Conservation (phyloP, 2,113 vertebrate genomes). For the Dasyprocta punctata region DNA sequence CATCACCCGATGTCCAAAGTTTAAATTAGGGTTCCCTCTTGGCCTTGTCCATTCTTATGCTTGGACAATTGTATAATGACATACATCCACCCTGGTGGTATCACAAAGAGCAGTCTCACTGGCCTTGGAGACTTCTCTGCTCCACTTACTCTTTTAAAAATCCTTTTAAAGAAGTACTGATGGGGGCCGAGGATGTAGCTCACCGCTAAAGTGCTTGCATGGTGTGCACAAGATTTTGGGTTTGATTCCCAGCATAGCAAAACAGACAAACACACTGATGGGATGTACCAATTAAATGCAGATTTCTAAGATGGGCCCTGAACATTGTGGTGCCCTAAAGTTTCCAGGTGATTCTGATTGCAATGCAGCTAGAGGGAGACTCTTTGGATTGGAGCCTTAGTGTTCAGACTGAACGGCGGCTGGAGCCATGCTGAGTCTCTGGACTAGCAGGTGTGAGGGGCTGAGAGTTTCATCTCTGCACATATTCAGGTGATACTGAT, state of each 20-base stretch:
- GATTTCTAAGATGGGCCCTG: not conserved
- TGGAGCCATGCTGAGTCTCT: not conserved
- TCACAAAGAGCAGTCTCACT: accelerated
- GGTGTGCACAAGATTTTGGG: not conserved
- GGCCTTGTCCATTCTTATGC: not conserved
- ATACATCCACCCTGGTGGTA: accelerated
- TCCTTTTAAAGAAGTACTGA: not conserved
- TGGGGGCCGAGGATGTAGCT: not conserved
- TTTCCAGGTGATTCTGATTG: not conserved
- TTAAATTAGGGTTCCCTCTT: not conserved
- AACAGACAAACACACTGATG: not conserved
- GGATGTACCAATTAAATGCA: no score
- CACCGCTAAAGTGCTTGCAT: not conserved
- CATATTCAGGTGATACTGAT: not conserved
- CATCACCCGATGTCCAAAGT: not conserved
- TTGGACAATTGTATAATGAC: not conserved
- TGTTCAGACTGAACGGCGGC: not conserved
- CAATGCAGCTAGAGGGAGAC: not conserved
- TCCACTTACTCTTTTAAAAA: not conserved
- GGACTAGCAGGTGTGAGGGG: not conserved
- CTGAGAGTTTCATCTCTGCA: not conserved
- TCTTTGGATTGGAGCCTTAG: not conserved
- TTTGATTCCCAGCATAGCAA: not conserved
- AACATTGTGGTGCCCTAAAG: not conserved
- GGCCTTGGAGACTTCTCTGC: not conserved